Base-by-base conservation (phyloP, 2,797 vertebrate genomes). In the Bovichtus diacanthus region DNA sequence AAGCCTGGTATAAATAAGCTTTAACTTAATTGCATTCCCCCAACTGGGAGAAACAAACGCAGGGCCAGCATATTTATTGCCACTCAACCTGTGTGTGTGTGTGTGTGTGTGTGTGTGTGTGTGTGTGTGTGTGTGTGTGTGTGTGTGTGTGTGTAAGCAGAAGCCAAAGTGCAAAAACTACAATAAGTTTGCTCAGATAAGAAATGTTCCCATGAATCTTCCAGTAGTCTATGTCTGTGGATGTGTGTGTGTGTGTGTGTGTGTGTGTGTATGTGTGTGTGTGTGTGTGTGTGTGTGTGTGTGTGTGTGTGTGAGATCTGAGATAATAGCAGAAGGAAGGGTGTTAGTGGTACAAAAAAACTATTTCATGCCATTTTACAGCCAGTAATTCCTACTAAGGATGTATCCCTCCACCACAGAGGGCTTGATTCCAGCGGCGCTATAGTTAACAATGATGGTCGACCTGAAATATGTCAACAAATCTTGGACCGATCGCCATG, bases 1-100 rank as follows among this genome's bases (percentile, higher is more conserved):
- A 74, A 81, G 74, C 65, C 76, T 71, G 86, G 87, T 89, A 90
- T 92, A 90, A 92, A 92, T 93, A 91, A 93, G 83, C 85, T 87
- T 87, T 86, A 82, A 89, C 84, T 92, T 90, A 90, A 92, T 91
- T 92, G 88, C 89, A 70, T 88, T 89, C 64, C 60, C 61, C 72
- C 62, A 78, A 81, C 83, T 75, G 85, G 76, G 78, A 83, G 83
- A 81, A 88, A 86, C 84, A 81, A 88, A 84, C 1, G 60, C 80
- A 80, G 74, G 70, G 73, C 64, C 87, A 78, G 85, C 85, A 87
- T 91, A 90, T 92, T 93, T 90, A 93, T 86, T 83, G 56, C 87
- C 72, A 78, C 78, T 80, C 76, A 82, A 77, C 54, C 63, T 71
- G 71, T 6, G 34, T 60, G 69, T 51, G 56, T 53, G 15, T 19